A percentile compares a stretch with the other conserved stretches of the same genome.
Conservation (phyloP, 2,888 invertebrate genomes). For the Hyposoter didymator region DNA sequence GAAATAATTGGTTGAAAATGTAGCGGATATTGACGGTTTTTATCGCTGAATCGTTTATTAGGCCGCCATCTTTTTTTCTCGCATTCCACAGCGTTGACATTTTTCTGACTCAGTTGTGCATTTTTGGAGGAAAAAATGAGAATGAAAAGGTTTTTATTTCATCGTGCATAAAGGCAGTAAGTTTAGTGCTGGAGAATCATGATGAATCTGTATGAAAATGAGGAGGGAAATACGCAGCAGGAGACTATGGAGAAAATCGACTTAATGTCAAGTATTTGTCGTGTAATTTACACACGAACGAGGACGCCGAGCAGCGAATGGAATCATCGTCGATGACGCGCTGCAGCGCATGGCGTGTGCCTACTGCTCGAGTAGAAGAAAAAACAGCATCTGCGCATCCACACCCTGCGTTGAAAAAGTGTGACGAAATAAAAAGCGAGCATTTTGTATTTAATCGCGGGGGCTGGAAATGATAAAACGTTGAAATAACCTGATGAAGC, state of each 20-base stretch:
- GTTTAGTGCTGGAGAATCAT: background rate
- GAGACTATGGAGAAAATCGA: background rate
- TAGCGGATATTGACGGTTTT: background rate
- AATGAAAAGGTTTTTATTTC: background rate
- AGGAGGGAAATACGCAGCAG: background rate
- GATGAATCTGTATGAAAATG: background rate
- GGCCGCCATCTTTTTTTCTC: background rate
- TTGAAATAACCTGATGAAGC: background rate
- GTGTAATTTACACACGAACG: conserved; percentile 14
- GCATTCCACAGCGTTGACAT: background rate
- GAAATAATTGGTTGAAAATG: background rate
- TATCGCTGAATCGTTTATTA: background rate
- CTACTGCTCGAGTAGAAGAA: background rate
- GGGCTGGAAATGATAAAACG: background rate
- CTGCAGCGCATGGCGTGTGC: conserved; percentile 16
- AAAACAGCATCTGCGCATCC: conserved; percentile 16
- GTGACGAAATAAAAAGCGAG: background rate
- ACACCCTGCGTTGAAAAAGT: conserved; percentile 21
- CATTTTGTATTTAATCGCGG: background rate
- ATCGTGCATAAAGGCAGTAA: background rate
- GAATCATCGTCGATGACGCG: conserved; percentile 15
- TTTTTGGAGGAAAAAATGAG: background rate
- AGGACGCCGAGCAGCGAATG: conserved; percentile 5
- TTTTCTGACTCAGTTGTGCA: background rate
- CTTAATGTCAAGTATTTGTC: background rate